Evolutionary conservation across 2,797 vertebrate genomes (phyloP).

Genomic region (Rhinella marina): DNA sequence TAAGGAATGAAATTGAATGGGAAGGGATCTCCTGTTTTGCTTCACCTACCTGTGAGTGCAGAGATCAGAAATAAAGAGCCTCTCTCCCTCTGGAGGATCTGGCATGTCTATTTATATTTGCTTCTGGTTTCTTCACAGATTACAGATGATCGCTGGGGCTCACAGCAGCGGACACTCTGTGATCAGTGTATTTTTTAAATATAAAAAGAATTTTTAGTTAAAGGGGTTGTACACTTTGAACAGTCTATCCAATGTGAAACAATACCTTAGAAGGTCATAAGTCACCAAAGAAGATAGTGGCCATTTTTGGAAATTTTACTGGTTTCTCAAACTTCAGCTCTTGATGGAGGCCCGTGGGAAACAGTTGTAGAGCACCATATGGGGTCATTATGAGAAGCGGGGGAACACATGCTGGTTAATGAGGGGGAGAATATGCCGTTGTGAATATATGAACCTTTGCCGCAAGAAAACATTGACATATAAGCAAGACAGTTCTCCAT

Average conservation of each 20-base stretch:
- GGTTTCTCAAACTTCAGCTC: background rate
- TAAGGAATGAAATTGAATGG: too few relatives aligned
- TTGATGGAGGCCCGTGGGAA: background rate
- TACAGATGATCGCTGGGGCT: background rate
- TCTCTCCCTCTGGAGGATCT: background rate
- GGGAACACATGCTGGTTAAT: slow-evolving; percentile 15
- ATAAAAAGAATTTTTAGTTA: background rate
- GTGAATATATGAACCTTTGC: background rate
- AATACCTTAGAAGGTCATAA: background rate
- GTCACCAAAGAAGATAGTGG: background rate
- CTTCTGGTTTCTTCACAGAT: background rate
- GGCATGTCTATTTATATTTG: too few relatives aligned
- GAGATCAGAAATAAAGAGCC: too few relatives aligned
- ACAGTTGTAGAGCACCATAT: slow-evolving; percentile 11
- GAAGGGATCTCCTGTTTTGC: too few relatives aligned
- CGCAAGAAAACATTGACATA: slow-evolving; percentile 19
- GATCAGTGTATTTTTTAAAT: background rate
- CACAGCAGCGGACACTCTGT: background rate
- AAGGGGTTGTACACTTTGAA: background rate
- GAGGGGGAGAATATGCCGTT: background rate
- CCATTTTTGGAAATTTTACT: background rate
- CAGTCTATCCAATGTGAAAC: background rate
- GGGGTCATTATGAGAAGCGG: slow-evolving; percentile 20
- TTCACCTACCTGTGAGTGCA: too few relatives aligned
- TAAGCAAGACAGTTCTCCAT: background rate